A percentile compares a stretch with the other conserved stretches of the same genome.
These are phyloP conservation scores for Oncorhynchus keta DNA, from an alignment of 2,113 vertebrate genomes.

Conservation along the genomic window DNA sequence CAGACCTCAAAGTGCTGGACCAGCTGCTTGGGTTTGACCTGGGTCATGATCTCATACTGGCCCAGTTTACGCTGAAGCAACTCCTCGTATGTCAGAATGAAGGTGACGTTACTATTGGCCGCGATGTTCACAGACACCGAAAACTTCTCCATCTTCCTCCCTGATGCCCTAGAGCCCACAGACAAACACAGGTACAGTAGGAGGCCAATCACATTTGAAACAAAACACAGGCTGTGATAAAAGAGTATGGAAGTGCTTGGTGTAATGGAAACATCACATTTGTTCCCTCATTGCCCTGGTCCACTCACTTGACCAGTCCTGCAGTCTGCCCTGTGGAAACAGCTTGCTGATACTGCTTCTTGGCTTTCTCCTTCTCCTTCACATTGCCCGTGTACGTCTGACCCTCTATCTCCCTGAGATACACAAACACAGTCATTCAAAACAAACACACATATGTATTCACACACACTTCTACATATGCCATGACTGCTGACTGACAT, in stretches of 20 bases:
- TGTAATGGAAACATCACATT: background rate
- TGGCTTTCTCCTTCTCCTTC: conserved; percentile 88
- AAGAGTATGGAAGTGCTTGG: background rate
- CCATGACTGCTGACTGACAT: conserved; percentile 75
- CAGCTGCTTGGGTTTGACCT: conserved; percentile 86
- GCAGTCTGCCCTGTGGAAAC: conserved; percentile 86
- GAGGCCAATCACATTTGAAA: background rate
- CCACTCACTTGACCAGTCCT: conserved; percentile 86
- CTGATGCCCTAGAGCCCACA: conserved; percentile 76
- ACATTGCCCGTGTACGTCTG: conserved; percentile 81
- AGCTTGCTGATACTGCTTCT: conserved; percentile 86
- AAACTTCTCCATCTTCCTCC: conserved; percentile 92
- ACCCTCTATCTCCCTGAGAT: conserved; percentile 81
- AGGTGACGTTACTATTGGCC: conserved; percentile 80
- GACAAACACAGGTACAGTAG: conserved; percentile 24
- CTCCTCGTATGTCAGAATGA: conserved; percentile 87
- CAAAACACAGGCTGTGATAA: background rate
- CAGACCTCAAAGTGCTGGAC: conserved; percentile 79
- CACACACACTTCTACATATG: background rate
- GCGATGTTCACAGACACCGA: conserved; percentile 85
- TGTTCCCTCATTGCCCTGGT: background rate
- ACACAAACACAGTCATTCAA: background rate
- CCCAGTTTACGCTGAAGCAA: conserved; percentile 82
- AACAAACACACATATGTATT: background rate
- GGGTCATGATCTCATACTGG: conserved; percentile 85